These are phyloP conservation scores for Megatriorchis doriae DNA, from an alignment of 2,113 vertebrate genomes.

Conservation along the genomic window DNA sequence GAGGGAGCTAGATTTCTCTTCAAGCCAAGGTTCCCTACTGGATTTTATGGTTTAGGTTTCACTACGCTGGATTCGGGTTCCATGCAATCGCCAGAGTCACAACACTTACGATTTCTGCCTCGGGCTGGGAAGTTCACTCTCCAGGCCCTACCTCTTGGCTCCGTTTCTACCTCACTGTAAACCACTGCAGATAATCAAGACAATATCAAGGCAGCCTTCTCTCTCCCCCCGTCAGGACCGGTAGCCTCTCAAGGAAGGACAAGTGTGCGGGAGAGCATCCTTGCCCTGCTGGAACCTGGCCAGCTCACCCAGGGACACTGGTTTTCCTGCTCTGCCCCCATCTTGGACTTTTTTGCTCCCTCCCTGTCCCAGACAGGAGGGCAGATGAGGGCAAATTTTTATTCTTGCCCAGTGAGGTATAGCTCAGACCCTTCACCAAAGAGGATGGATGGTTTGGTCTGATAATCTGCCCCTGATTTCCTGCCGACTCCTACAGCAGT, in stretches of 20 bases:
- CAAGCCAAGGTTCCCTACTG: not conserved
- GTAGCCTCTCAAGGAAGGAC: not conserved
- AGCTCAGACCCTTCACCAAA: not conserved
- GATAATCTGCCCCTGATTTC: not conserved
- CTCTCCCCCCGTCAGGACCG: rapidly evolving
- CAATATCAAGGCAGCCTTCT: not conserved
- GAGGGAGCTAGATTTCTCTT: not conserved
- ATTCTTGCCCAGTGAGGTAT: not conserved
- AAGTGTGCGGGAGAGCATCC: not conserved
- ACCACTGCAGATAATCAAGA: not conserved
- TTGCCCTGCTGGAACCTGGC: not conserved
- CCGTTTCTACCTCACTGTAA: not conserved
- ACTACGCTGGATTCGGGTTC: not conserved
- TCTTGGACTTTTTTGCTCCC: not conserved
- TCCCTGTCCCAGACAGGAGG: rapidly evolving
- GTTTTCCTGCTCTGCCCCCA: rapidly evolving
- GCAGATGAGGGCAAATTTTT: not conserved
- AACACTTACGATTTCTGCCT: not conserved
- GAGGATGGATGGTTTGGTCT: not conserved
- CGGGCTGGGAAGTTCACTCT: not conserved
- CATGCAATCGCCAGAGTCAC: rapidly evolving
- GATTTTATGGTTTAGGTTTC: not conserved
- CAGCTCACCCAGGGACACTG: not conserved
- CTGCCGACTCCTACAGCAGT: not conserved
- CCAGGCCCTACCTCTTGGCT: not conserved